Evolutionary conservation across 64 coral and sea anemone species (phyloP).

Genomic region (Exaiptasia diaphana): DNA sequence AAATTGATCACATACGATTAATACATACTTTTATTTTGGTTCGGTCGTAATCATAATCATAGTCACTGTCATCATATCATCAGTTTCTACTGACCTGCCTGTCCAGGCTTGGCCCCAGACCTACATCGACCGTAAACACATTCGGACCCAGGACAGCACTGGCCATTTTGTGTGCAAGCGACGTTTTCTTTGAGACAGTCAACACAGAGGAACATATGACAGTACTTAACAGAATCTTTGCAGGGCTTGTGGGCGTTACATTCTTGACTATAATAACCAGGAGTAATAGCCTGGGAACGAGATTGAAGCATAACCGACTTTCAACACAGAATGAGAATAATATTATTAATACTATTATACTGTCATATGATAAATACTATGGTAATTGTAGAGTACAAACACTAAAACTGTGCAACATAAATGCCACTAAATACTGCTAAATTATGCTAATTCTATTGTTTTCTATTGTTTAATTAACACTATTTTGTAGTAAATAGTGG

Average conservation of each 20-base stretch:
- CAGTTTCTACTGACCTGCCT: constrained; percentile 78
- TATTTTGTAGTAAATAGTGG: no score
- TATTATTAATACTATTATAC: no score
- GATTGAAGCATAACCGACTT: neutral
- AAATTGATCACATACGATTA: neutral
- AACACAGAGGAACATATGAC: constrained; percentile 97
- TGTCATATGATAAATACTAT: no score
- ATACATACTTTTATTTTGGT: neutral
- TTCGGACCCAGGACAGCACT: constrained; percentile 85
- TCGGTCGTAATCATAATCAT: neutral
- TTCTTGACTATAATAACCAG: constrained; percentile 96
- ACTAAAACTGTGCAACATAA: no score
- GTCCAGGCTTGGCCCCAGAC: constrained; percentile 67
- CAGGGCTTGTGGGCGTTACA: constrained; percentile 94
- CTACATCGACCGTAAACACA: constrained; percentile 95
- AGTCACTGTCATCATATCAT: neutral
- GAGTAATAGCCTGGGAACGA: constrained; percentile 74
- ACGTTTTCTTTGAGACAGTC: constrained; percentile 99
- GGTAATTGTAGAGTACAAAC: no score
- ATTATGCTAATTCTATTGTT: no score
- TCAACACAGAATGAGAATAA: neutral
- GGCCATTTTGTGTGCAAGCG: constrained; percentile 97
- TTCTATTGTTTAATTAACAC: no score
- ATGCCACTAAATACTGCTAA: no score
- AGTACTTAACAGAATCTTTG: constrained; percentile 78